Percentiles rank a stretch among this genome's conserved stretches.
Evolutionary conservation across 2,797 vertebrate species (phyloP).

Genomic region (Gymnoscopelus braueri): DNA sequence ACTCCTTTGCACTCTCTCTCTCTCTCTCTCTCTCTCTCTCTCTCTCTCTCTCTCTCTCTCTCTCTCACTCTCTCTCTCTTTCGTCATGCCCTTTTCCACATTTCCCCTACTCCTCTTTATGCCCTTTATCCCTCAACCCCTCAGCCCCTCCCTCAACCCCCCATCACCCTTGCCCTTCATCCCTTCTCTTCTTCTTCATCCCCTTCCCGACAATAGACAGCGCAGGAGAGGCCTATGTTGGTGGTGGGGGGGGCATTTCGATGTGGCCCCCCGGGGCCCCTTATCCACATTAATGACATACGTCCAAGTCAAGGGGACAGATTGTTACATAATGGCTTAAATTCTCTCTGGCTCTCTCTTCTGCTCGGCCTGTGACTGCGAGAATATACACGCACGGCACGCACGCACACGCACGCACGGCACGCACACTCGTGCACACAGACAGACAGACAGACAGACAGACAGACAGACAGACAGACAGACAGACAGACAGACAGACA

Average conservation of each 20-base stretch:
- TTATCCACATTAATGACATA: slow-evolving; percentile 70
- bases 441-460: not conserved
- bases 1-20: not conserved
- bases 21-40: not conserved
- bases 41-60: not conserved
- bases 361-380: slow-evolving; percentile 52
- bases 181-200: not conserved
- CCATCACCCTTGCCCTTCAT: slow-evolving; percentile 21
- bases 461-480: not conserved
- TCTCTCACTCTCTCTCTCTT: not conserved
- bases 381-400: slow-evolving; percentile 28
- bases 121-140: slow-evolving; percentile 23
- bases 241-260: slow-evolving; percentile 45
- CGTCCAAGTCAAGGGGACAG: slow-evolving; percentile 71
- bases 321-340: slow-evolving; percentile 71
- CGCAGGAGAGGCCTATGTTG: not conserved
- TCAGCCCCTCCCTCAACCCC: slow-evolving; percentile 10
- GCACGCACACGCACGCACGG: slow-evolving; percentile 13
- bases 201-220: slow-evolving; percentile 18
- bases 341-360: slow-evolving; percentile 46
- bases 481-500: not conserved
- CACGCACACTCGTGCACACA: slow-evolving; percentile 7
- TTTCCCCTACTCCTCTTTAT: not conserved
- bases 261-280: slow-evolving; percentile 39
- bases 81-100: no score